Conservation (phyloP, 1,140 invertebrate species). For the Heliothis subflexa region DNA sequence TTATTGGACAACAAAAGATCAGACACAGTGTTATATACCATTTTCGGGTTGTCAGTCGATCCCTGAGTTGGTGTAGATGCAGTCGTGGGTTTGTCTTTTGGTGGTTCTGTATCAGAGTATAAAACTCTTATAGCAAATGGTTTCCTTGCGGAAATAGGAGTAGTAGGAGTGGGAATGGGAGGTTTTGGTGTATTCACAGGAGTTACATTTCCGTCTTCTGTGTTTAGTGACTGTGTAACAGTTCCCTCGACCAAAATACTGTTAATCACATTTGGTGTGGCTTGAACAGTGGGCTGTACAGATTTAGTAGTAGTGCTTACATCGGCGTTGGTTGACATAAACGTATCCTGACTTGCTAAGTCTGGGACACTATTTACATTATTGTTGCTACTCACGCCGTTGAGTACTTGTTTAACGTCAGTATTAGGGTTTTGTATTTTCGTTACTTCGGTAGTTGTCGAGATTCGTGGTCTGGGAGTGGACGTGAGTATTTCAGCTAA, state of each 20-base stretch:
- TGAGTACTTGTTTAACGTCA: constrained; percentile 72
- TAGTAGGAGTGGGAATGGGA: constrained; percentile 70
- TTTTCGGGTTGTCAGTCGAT: constrained; percentile 79
- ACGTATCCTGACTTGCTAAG: constrained; percentile 70
- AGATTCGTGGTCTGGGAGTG: constrained; percentile 81
- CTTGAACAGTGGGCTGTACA: constrained; percentile 82
- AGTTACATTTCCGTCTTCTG: constrained; percentile 62
- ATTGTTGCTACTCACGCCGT: constrained; percentile 81
- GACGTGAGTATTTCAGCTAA: constrained; percentile 86
- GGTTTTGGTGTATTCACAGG: constrained; percentile 70
- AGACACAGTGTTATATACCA: constrained; percentile 83
- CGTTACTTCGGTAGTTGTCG: constrained; percentile 81
- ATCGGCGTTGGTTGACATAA: constrained; percentile 67
- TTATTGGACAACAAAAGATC: constrained; percentile 83
- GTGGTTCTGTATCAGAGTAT: constrained; percentile 80
- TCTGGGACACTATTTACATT: constrained; percentile 82
- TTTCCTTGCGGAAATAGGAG: constrained; percentile 79
- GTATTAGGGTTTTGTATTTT: constrained; percentile 73
- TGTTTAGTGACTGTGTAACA: constrained; percentile 76
- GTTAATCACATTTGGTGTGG: constrained; percentile 82
- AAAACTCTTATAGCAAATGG: constrained; percentile 84
- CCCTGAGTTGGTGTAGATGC: constrained; percentile 68
- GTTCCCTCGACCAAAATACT: constrained; percentile 75
- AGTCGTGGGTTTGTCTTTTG: constrained; percentile 77
- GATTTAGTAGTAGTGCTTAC: constrained; percentile 83